Evolutionary conservation across 2,797 vertebrate species (phyloP), one percentile per base, ranked within the genome.

Genomic region (Eurystomus glaucurus): DNA sequence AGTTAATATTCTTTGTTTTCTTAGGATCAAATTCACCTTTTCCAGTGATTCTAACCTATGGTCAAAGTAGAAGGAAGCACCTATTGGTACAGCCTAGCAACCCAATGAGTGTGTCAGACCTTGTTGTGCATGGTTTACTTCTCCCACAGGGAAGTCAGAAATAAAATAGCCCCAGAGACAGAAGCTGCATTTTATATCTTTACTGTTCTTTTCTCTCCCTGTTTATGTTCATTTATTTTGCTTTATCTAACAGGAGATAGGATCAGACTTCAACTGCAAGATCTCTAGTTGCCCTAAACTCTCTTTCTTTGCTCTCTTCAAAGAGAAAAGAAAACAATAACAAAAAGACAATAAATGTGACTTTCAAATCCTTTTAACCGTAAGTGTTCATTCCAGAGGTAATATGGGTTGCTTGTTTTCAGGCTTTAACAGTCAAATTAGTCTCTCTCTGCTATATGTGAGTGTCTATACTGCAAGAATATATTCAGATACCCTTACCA

Each of bases 221-320:
- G 14, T 93, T 94, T 82, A 43, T 58, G n/a, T 31, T 74, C 29
- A 55, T 83, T 83, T 91, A 45, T 90, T 93, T 93, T 85, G 10
- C n/a, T 77, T 88, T 96, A 45, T 90, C 72, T 93, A 80, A 51
- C 17, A 61, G 11, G 18, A 76, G 71, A 85, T 48, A 55, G 15
- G 35, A 85, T 91, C 64, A 83, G n/a, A 41, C 31, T 80, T 85
- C 39, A 80, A 28, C 48, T 66, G n/a, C 35, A 83, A 52, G 46
- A 70, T 80, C 87, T 91, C 46, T 60, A 52, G 26, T 75, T 90
- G 46, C 28, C 19, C n/a, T 83, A 70, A 90, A 70, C 12, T 62
- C 35, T 75, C 29, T 50, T 85, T 76, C 23, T 52, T 84, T 93
- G 82, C 66, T 91, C 26, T 16, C 23, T 80, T 83, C 18, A 66